These are phyloP conservation scores for Toxostoma redivivum DNA, from an alignment of 2,113 vertebrate genomes.

Conservation along the genomic window DNA sequence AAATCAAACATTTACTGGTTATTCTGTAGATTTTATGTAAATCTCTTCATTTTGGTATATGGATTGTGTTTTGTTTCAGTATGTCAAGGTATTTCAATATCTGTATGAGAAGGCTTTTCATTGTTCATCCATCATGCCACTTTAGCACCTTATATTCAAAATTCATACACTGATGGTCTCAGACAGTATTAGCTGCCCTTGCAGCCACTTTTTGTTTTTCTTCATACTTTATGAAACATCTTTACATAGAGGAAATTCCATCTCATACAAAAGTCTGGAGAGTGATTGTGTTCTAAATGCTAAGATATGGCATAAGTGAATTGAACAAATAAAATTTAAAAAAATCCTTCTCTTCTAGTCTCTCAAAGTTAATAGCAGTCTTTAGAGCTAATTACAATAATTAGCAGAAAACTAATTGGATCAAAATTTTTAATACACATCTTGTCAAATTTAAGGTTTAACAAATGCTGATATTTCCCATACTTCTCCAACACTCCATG, in stretches of 20 bases:
- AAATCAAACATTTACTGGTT: not conserved
- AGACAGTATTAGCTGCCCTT: not conserved
- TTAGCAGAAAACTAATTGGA: not conserved
- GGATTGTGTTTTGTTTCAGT: not conserved
- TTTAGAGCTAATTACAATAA: not conserved
- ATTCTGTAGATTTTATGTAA: not conserved
- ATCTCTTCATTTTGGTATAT: not conserved
- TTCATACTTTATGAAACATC: not conserved
- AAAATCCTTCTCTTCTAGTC: not conserved
- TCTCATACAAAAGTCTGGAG: not conserved
- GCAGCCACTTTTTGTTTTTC: not conserved
- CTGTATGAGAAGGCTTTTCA: not conserved
- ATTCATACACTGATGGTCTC: rapidly evolving
- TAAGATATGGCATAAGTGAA: not conserved
- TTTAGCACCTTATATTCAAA: not conserved
- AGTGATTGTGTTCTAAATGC: not conserved
- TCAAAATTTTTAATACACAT: not conserved
- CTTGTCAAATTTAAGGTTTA: not conserved
- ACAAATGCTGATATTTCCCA: not conserved
- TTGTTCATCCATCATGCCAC: not conserved
- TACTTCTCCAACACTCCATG: not conserved
- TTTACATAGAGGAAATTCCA: not conserved
- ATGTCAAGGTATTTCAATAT: not conserved
- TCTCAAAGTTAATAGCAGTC: not conserved
- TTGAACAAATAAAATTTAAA: not conserved